Percentiles rank a stretch among this genome's conserved stretches.
Conservation (phyloP, 2,797 vertebrate species). For the Acipenser ruthenus region DNA sequence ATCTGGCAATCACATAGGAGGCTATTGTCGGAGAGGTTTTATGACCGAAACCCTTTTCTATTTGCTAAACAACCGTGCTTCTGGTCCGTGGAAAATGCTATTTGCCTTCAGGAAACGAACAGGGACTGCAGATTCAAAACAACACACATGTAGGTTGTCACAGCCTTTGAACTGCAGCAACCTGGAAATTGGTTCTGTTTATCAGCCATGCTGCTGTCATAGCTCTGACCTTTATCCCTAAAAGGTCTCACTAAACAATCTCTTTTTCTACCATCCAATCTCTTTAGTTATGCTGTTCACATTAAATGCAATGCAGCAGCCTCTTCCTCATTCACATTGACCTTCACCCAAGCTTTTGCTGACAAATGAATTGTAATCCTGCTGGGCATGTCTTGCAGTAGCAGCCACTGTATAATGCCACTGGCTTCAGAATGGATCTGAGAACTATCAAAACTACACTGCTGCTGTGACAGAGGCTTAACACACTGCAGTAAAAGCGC, state of each 20-base stretch:
- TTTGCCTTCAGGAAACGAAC: neutral
- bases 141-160: conserved; percentile 6
- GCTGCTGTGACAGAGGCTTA: neutral
- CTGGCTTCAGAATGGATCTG: neutral
- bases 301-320: neutral
- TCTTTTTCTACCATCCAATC: neutral
- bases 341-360: neutral
- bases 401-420: neutral
- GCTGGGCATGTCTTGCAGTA: neutral
- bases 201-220: conserved; percentile 10
- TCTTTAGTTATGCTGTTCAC: neutral
- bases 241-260: no score
- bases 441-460: neutral
- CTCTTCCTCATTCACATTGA: neutral
- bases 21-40: no score
- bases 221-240: no score
- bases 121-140: neutral
- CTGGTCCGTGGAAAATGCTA: no score
- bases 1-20: no score
- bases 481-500: no score
- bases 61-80: no score
- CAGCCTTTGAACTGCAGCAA: conserved; percentile 6
- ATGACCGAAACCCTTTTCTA: no score
- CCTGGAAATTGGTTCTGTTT: conserved; percentile 11
- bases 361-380: conserved; percentile 3